Conservation (phyloP, 2,797 vertebrate species). For the Fundulus diaphanus region DNA sequence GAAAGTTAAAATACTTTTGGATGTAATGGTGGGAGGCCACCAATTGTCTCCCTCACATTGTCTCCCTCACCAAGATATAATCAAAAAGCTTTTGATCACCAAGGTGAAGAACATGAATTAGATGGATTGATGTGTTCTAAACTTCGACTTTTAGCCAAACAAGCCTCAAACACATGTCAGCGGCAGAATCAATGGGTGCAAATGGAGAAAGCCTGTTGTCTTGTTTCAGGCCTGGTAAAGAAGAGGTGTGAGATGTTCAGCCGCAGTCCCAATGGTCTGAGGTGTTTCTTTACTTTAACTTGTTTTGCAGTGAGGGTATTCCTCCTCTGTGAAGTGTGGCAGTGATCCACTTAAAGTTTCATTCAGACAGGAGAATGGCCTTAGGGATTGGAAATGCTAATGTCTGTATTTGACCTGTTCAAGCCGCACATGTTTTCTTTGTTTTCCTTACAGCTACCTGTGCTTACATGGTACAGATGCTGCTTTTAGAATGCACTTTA, state of each 20-base stretch:
- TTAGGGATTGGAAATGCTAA: conserved; percentile 1
- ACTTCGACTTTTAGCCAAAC: conserved; percentile 78
- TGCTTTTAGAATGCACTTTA: neutral
- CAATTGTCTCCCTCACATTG: conserved; percentile 26
- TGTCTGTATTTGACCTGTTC: neutral
- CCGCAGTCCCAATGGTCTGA: conserved; percentile 68
- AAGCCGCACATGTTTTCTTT: neutral
- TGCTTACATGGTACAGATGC: neutral
- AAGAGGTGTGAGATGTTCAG: conserved; percentile 75
- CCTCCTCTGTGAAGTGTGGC: conserved; percentile 45
- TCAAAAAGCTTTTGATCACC: conserved; percentile 51
- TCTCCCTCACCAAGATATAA: conserved; percentile 24
- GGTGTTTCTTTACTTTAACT: conserved; percentile 74
- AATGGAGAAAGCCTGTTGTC: conserved; percentile 84
- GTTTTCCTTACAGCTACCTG: neutral
- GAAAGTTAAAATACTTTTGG: neutral
- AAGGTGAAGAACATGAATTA: conserved; percentile 64
- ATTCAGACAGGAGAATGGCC: conserved; percentile 3
- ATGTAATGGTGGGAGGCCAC: conserved; percentile 3
- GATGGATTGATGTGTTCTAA: conserved; percentile 66
- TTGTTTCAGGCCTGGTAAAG: conserved; percentile 63
- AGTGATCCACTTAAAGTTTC: conserved; percentile 41
- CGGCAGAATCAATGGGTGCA: conserved; percentile 80
- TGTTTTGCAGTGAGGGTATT: conserved; percentile 44
- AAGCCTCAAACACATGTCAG: conserved; percentile 75